phyloP scores from a whole-genome alignment of 30 jellyfish, hydroid and myxozoan species.

The Chrysaora quinquecirrha region DNA sequence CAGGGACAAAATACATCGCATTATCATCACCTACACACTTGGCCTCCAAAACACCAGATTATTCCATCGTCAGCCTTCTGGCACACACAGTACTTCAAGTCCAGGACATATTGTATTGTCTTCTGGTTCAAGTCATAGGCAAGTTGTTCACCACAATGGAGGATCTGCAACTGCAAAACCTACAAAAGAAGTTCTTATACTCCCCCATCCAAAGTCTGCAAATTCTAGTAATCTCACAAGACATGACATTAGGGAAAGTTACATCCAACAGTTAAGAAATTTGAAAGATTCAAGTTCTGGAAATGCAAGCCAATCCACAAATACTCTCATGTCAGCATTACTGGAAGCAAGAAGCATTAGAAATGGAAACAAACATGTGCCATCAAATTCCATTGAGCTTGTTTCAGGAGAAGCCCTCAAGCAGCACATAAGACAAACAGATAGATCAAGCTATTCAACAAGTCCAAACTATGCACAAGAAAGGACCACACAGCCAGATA shows the following conservation, averaged over 20 bases:
- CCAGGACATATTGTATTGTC: conserved; percentile 25
- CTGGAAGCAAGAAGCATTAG: conserved; percentile 25
- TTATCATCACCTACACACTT: conserved; percentile 54
- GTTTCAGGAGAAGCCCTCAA: neutral
- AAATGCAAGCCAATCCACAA: neutral
- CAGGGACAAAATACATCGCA: conserved; percentile 57
- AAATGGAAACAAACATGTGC: conserved; percentile 3
- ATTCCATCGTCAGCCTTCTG: too few species aligned
- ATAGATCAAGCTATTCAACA: neutral
- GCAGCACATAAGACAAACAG: neutral
- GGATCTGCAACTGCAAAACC: neutral
- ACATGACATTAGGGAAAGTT: conserved; percentile 14
- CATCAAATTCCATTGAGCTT: conserved; percentile 24
- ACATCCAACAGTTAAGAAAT: conserved; percentile 14
- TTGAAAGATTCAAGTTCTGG: neutral
- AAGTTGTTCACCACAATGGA: neutral
- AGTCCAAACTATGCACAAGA: neutral
- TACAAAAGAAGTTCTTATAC: conserved; percentile 14
- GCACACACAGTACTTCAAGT: neutral
- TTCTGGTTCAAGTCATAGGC: neutral
- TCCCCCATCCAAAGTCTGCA: conserved; percentile 1
- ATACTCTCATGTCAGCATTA: conserved; percentile 3
- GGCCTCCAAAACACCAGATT: too few species aligned
- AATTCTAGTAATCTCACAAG: neutral
- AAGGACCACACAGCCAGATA: neutral